phyloP scores from a whole-genome alignment of 2,113 vertebrate species.

The Nothocercus nigrocapillus region DNA sequence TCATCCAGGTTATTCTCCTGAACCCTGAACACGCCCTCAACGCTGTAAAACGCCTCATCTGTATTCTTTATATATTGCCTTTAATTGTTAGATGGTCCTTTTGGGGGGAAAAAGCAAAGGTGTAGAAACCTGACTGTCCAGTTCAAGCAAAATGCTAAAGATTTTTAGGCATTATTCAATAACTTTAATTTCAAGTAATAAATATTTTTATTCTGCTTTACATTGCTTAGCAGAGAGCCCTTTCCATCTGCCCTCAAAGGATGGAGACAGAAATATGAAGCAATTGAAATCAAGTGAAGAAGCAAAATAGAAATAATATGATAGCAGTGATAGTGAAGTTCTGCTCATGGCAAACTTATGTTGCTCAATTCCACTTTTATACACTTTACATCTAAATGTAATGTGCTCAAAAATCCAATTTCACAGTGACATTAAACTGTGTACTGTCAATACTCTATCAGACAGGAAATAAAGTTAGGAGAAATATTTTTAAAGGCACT shows the following conservation, averaged over 20 bases:
- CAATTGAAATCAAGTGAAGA: background rate
- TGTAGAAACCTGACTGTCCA: background rate
- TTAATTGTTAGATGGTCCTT: background rate
- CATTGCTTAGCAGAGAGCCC: slow-evolving; percentile 21
- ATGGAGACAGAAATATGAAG: slow-evolving; percentile 14
- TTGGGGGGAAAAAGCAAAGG: background rate
- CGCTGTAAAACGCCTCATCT: background rate
- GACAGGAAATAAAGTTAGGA: slow-evolving; percentile 15
- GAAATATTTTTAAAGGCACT: slow-evolving; percentile 28
- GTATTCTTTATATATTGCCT: background rate
- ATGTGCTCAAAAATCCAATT: slow-evolving; percentile 42
- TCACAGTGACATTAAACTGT: slow-evolving; percentile 29
- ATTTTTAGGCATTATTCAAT: slow-evolving; percentile 22
- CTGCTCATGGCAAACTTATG: background rate
- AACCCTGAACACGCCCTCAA: background rate
- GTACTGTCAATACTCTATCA: background rate
- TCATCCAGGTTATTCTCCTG: background rate
- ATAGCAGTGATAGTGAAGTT: background rate
- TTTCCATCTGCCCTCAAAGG: background rate
- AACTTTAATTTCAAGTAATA: slow-evolving; percentile 14
- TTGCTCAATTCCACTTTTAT: slow-evolving; percentile 3
- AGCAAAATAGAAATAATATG: background rate
- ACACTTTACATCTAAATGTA: slow-evolving; percentile 36
- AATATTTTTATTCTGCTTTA: slow-evolving; percentile 49
- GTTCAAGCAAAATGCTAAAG: background rate